phyloP scores from a whole-genome alignment of 2,797 vertebrate genomes.

The Enteromius unitaeniatus region DNA sequence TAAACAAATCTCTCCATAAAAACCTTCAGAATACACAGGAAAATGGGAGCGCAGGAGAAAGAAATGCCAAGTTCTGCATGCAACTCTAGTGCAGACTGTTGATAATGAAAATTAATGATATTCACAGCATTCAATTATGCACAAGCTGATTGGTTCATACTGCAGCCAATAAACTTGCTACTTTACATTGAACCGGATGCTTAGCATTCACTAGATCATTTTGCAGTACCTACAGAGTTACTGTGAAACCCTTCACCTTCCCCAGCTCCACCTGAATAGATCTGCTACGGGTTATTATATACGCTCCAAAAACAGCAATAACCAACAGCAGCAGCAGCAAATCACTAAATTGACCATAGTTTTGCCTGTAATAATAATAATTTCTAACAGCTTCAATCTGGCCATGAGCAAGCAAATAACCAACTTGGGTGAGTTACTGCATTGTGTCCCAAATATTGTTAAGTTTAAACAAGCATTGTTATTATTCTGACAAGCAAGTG shows the following conservation, averaged over 20 bases:
- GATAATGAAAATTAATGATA: neutral
- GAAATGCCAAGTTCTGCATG: no score
- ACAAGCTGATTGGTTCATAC: neutral
- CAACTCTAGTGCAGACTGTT: no score
- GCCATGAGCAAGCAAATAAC: neutral
- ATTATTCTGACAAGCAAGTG: neutral
- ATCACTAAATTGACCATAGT: neutral
- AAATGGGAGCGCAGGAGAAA: neutral
- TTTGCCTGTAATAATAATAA: no score
- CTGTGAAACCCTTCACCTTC: neutral
- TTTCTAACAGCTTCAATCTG: no score
- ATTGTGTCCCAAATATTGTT: neutral
- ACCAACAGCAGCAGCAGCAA: neutral
- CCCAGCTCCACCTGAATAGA: neutral
- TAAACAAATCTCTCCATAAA: neutral
- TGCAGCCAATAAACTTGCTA: neutral
- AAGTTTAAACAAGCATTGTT: neutral
- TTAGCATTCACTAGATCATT: neutral
- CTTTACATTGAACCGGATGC: neutral
- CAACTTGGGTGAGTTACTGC: neutral
- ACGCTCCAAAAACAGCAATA: no score
- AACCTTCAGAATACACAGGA: neutral
- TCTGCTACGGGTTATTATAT: neutral
- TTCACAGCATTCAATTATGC: neutral
- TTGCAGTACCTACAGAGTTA: neutral